Base-by-base conservation (phyloP, 2,888 invertebrate species). In the Oxytorus armatus region DNA sequence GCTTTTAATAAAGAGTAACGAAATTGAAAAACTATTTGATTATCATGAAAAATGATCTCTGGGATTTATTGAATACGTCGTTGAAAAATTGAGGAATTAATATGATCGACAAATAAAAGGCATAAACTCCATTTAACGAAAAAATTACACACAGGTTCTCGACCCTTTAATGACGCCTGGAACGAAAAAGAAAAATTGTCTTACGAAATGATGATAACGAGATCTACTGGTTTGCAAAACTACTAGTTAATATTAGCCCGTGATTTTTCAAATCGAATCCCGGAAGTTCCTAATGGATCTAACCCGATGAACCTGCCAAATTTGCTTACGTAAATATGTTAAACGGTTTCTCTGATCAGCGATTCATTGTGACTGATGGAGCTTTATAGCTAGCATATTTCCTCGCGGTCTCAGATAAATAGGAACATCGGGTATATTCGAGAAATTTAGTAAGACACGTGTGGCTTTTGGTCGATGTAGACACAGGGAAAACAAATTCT, bases 321-420 rank as follows among this genome's bases (percentile, higher is more conserved):
- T 77, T 77, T 29, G 42, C 16, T 14, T n/a, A 18, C 14, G 76
- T 80, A 77, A 80, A 80, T 65, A 80, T 73, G 69, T 57, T 42
- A 44, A 33, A 18, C 51, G 53, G 21, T 66, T 51, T 1, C 44
- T 7, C 14, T 10, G 33, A 72, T 59, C 51, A 44, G 25, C 23
- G 61, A 68, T 23, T 10, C 25, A 53, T 39, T 72, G 33, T 70
- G 55, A 53, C 49, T 63, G 66, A 66, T 55, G 29, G 59, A 61
- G 8, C 44, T 73, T 72, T n/a, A n/a, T n/a, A n/a, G n/a, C 29
- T n/a, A 44, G 36, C 66, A 29, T 16, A 57, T 57, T 66, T 66
- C 53, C 33, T 29, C 21, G 33, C 21, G 14, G 1, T 23, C 25
- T 36, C n/a, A n/a, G n/a, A n/a, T n/a, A 55, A 57, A 49, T 39